Base-by-base conservation (phyloP, 2,888 invertebrate species). In the Drosophila monieri region DNA sequence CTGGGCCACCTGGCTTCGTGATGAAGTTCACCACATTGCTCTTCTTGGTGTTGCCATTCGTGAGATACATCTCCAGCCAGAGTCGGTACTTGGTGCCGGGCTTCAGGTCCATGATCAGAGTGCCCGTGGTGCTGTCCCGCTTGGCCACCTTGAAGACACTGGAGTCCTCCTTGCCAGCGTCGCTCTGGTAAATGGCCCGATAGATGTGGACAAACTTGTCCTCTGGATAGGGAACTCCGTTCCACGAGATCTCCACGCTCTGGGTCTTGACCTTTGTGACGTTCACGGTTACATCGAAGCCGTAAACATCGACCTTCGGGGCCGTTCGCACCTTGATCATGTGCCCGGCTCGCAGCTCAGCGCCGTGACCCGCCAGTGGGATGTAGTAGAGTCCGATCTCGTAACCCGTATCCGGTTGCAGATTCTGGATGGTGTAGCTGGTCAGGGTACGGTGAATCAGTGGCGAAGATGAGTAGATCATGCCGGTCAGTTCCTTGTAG, bases 171-270 rank as follows among this genome's bases (percentile, higher is more conserved):
- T 95, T 95, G 37, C 94, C 95, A 10, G 94, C 93, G 88, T 95
- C 95, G 83, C 94, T 95, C 89, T 95, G 95, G 90, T 95, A 96
- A 74, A 97, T 96, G 1, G 96, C 96, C 58, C 97, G 94, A 92
- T 96, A 97, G 83, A 97, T 96, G 77, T 97, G 96, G 52, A 97
- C 96, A 92, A 95, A 97, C 90, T 97, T 96, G 90, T 97, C 97
- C 72, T 97, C 96, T 0, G 97, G 97, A 77, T 96, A 94, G 0
- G 97, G 97, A 0, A 97, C 95, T 0, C 97, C 97, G 51, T 93
- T 94, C 96, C 97, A 97, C 5, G 94, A 93, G 6, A 97, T 93
- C 85, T 96, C 96, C 0, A 96, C 95, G 9, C 95, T 95, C 54
- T 94, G 94, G 0, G 96, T 93, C 74, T 96, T 96, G 0, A 97